These are phyloP conservation scores for Heliothis subflexa DNA, from an alignment of 1,140 invertebrate species.

Conservation along the genomic window DNA sequence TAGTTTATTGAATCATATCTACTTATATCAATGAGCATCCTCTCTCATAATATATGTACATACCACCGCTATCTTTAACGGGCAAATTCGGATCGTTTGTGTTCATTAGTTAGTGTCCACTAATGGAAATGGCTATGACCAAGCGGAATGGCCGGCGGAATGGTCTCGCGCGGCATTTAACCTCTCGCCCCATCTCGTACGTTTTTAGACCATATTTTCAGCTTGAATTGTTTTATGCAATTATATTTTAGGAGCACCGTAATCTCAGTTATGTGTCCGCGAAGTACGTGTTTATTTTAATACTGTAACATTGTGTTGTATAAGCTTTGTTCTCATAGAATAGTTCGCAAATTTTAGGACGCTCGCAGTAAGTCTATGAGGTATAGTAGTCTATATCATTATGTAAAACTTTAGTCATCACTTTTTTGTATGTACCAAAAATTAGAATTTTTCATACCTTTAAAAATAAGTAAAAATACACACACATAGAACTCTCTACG, in stretches of 20 bases:
- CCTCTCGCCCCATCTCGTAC: constrained; percentile 24
- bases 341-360: too few relatives aligned
- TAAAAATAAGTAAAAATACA: too few relatives aligned
- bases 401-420: too few relatives aligned
- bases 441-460: too few relatives aligned
- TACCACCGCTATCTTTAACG: constrained; percentile 36
- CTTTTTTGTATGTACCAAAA: too few relatives aligned
- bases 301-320: too few relatives aligned
- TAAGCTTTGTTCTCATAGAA: too few relatives aligned
- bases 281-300: too few relatives aligned
- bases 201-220: constrained; percentile 41
- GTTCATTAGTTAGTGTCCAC: constrained; percentile 77
- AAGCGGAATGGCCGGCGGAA: constrained; percentile 58
- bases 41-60: constrained; percentile 1
- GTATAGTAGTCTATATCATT: too few relatives aligned
- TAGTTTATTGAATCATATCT: not conserved
- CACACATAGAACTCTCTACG: too few relatives aligned
- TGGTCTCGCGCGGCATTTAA: constrained; percentile 47
- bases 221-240: constrained; percentile 34
- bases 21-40: constrained; percentile 18
- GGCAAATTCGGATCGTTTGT: constrained; percentile 66
- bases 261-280: not conserved
- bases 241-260: constrained; percentile 18
- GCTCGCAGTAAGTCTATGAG: too few relatives aligned
- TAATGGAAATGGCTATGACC: constrained; percentile 71